Conservation (phyloP, 2,888 invertebrate genomes). For the Spisula subtruncata region DNA sequence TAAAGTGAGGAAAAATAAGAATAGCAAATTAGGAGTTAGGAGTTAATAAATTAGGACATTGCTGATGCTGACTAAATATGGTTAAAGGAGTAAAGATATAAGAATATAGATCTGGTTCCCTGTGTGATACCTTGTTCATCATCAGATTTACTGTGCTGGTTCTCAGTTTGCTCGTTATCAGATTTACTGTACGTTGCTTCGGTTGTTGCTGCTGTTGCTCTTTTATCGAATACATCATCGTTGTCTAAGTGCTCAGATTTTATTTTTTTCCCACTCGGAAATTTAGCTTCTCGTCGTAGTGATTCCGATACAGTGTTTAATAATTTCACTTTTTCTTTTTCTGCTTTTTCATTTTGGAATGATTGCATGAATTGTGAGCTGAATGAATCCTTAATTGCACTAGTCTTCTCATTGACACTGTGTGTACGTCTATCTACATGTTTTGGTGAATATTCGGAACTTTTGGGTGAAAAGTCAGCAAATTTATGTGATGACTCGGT, state of each 20-base stretch:
- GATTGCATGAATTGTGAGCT: not conserved
- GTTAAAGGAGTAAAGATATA: constrained; percentile 22
- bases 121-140: constrained; percentile 56
- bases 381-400: constrained; percentile 57
- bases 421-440: not conserved
- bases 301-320: constrained; percentile 52
- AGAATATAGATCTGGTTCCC: constrained; percentile 7
- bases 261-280: constrained; percentile 58
- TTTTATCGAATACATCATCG: constrained; percentile 32
- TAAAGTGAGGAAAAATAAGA: constrained; percentile 8
- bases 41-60: not conserved
- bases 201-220: not conserved
- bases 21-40: constrained; percentile 7
- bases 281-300: constrained; percentile 61
- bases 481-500: constrained; percentile 18
- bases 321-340: constrained; percentile 44
- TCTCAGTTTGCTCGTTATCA: constrained; percentile 48
- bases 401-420: not conserved
- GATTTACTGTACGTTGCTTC: constrained; percentile 37
- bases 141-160: constrained; percentile 48
- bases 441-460: constrained; percentile 24
- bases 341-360: constrained; percentile 45
- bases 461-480: constrained; percentile 30
- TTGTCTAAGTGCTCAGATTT: not conserved
- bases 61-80: constrained; percentile 5